These are phyloP conservation scores for Taeniopygia guttata DNA, from an alignment of 2,797 vertebrate genomes.

Conservation along the genomic window DNA sequence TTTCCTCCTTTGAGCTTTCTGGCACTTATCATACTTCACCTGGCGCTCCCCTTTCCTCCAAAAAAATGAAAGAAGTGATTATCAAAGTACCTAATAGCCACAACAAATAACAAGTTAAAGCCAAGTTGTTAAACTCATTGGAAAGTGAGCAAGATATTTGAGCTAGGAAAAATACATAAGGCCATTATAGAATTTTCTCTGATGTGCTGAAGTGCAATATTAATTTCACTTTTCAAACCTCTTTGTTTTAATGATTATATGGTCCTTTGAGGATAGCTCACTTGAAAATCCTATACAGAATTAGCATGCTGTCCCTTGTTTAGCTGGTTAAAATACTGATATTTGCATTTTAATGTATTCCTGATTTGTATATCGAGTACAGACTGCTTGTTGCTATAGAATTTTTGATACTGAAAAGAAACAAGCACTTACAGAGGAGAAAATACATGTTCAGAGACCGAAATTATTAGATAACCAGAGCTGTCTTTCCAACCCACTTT, in stretches of 20 bases:
- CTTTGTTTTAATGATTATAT: background rate
- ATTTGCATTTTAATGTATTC: background rate
- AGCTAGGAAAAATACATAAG: background rate
- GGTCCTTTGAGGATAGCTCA: background rate
- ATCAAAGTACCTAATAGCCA: background rate
- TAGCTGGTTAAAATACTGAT: background rate
- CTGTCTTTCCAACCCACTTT: background rate
- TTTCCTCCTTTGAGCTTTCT: background rate
- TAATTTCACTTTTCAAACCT: background rate
- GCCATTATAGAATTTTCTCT: background rate
- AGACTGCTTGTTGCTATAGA: background rate
- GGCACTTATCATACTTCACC: background rate
- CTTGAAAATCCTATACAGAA: background rate
- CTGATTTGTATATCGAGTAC: background rate
- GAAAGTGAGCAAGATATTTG: background rate
- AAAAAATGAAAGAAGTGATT: background rate
- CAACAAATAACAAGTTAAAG: background rate
- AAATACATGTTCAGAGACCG: background rate
- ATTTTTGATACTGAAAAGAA: constrained; percentile 6
- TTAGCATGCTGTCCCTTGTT: background rate
- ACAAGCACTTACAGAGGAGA: background rate
- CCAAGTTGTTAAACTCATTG: background rate
- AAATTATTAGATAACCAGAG: background rate
- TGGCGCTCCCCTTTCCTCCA: background rate
- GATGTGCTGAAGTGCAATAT: background rate